A percentile compares a stretch with the other conserved stretches of the same genome.
These are phyloP conservation scores for Microhierax caerulescens DNA, from an alignment of 2,797 vertebrate genomes.

Conservation along the genomic window DNA sequence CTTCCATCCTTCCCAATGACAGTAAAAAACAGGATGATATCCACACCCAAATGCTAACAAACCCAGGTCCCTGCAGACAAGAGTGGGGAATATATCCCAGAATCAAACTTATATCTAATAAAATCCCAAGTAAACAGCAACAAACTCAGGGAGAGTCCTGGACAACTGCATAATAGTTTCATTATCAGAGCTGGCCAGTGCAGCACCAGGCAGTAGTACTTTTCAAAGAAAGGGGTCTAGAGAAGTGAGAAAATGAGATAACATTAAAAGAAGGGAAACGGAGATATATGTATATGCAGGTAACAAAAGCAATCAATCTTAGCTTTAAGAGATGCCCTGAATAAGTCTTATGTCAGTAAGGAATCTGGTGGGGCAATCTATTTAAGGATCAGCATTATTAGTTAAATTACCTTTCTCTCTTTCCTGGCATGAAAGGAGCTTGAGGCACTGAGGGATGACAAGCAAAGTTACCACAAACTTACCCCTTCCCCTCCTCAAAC, in stretches of 20 bases:
- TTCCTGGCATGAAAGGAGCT: not conserved
- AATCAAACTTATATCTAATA: rapidly evolving
- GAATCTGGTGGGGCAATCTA: not conserved
- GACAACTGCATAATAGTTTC: rapidly evolving
- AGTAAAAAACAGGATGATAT: not conserved
- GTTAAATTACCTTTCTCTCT: not conserved
- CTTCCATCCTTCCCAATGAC: not conserved
- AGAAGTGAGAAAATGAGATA: not conserved
- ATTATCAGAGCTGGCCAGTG: not conserved
- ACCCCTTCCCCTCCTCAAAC: not conserved
- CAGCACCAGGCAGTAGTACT: not conserved
- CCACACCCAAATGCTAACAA: not conserved
- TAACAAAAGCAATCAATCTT: not conserved
- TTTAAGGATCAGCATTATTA: not conserved
- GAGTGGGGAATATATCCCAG: not conserved
- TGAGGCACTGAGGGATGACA: not conserved
- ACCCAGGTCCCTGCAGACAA: not conserved
- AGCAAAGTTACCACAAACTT: not conserved
- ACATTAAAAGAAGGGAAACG: not conserved
- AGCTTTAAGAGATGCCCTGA: not conserved
- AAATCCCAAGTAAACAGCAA: not conserved
- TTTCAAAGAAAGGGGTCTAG: not conserved
- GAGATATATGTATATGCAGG: not conserved
- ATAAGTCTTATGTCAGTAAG: not conserved
- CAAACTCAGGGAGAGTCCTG: not conserved